Conservation (phyloP, 2,888 invertebrate genomes). For the Sinhomidia bicolor region DNA sequence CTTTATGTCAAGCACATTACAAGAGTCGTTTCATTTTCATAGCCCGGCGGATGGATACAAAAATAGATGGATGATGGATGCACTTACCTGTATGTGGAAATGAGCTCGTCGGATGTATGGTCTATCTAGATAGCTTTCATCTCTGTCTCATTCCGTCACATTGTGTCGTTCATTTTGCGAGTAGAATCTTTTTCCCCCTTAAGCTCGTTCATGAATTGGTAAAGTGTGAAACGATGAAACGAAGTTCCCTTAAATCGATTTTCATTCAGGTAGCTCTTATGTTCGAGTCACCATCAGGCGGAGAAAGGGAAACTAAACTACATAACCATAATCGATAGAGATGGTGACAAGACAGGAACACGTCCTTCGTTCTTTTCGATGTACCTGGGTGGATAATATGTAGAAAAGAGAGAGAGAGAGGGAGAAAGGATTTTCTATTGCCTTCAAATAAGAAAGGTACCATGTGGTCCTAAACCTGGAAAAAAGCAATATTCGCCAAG, state of each 20-base stretch:
- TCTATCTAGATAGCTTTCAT: no score
- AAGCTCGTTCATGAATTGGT: slow-evolving; percentile 16
- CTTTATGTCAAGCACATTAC: no score
- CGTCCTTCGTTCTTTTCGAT: neutral
- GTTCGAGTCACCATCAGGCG: neutral
- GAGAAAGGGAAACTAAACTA: neutral
- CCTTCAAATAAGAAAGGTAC: neutral
- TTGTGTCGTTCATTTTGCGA: slow-evolving; percentile 22
- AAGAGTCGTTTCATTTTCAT: no score
- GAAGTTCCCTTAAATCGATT: slow-evolving; percentile 62
- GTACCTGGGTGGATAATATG: neutral
- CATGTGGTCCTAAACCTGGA: slow-evolving; percentile 21
- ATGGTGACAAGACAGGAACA: slow-evolving; percentile 21
- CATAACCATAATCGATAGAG: slow-evolving; percentile 31
- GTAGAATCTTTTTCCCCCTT: slow-evolving; percentile 4
- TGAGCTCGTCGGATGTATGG: no score
- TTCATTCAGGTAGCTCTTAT: slow-evolving; percentile 57
- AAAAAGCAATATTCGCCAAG: slow-evolving; percentile 58
- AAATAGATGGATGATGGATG: no score
- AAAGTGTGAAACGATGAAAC: slow-evolving; percentile 45
- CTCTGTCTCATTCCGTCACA: neutral
- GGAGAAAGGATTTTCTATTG: slow-evolving; percentile 32
- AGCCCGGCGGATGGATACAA: no score
- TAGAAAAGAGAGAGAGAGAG: slow-evolving; percentile 6
- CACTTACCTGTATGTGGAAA: no score